Base-by-base conservation (phyloP, 2,888 invertebrate genomes). In the Steinernema hermaphroditum region DNA sequence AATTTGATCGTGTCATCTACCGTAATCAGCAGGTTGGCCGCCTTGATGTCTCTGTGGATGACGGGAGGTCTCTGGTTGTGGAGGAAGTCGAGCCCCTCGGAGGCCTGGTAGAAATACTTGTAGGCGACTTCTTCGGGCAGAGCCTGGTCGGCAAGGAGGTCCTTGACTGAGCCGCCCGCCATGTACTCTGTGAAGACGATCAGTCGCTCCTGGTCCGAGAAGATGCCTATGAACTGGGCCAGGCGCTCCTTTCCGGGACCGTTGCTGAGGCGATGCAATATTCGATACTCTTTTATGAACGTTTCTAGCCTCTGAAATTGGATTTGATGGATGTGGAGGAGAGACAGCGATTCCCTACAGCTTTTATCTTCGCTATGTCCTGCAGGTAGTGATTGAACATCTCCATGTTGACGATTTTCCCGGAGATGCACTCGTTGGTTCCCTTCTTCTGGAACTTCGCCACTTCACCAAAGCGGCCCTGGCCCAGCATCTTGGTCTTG, bases 41-140 rank as follows among this genome's bases (percentile, higher is more conserved):
- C 78, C 76, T 81, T 81, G 27, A 81, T 76, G 70, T 81, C 81
- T 1, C 77, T 69, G 72, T 81, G 81, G 44, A 81, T 72, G 12
- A 81, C 72, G n/a, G 78, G 76, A 1, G 78, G 77, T 27, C 69
- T 54, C 14, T 80, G 73, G 4, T 74, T 74, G 62, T 81, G 81
- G 6, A 81, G 69, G 71, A 78, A 81, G 44, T 77, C 50, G 6
- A 81, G 71, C 0, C 79, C 81, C 70, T 81, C 79, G 0, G 76
- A 71, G 0, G 81, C 75, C 77, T 80, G 71, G 70, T 75, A 41
- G 68, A 81, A 76, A 68, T 81, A 81, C 68, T 75, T 75, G 41
- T 81, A 71, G 2, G 81, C 80, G 37, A 70, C 70, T 24, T 75
- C 74, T 54, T 81, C 81, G 9, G 72, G 54, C 14, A 81, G 41